Evolutionary conservation across 2,797 vertebrate species (phyloP).

Genomic region (Trachops cirrhosus): DNA sequence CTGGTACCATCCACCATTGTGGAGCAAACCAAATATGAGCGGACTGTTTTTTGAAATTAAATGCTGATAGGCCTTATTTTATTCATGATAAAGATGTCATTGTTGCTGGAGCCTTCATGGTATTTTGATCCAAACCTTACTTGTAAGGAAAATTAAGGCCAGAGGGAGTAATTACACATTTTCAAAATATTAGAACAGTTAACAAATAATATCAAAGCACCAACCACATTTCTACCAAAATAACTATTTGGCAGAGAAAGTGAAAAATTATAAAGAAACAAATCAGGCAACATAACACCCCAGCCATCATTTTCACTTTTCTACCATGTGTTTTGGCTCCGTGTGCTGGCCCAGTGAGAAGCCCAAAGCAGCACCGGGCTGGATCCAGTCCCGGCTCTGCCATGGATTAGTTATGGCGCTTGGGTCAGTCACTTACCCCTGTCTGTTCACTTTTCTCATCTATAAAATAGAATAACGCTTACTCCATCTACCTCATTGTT

Average conservation of each 20-base stretch:
- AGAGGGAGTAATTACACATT: conserved; percentile 18
- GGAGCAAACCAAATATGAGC: not conserved
- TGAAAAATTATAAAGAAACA: conserved; percentile 22
- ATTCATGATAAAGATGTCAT: conserved; percentile 9
- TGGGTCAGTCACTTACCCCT: not conserved
- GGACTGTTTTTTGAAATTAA: not conserved
- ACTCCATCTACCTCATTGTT: not conserved
- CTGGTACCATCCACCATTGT: not conserved
- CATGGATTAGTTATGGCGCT: not conserved
- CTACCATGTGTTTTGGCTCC: not conserved
- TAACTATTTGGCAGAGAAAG: not conserved
- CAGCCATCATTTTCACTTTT: conserved; percentile 1
- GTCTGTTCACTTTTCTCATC: not conserved
- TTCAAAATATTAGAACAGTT: conserved; percentile 46
- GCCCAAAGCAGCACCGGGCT: not conserved
- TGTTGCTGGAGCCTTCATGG: not conserved
- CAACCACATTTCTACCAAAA: not conserved
- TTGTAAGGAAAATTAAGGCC: conserved; percentile 1
- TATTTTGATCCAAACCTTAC: not conserved
- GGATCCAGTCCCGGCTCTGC: not conserved
- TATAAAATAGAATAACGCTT: not conserved
- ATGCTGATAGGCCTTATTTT: not conserved
- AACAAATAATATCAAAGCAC: conserved; percentile 5
- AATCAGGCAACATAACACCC: not conserved
- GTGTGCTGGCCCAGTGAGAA: not conserved